Evolutionary conservation across 2,797 vertebrate genomes (phyloP).

Genomic region (Fundulus diaphanus): DNA sequence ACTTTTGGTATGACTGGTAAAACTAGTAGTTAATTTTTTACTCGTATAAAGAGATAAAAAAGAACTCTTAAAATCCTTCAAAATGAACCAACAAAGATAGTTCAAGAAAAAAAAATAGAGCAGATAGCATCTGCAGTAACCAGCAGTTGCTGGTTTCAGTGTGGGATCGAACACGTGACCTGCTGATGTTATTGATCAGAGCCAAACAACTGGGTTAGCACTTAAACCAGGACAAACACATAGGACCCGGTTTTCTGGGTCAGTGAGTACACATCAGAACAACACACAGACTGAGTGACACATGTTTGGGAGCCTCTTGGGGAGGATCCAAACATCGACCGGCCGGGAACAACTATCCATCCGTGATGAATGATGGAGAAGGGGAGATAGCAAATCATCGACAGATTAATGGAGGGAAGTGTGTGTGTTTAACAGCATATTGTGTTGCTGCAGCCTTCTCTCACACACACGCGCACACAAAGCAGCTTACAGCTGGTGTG

Average conservation of each 20-base stretch:
- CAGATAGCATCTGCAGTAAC: background rate
- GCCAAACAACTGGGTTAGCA: slow-evolving; percentile 54
- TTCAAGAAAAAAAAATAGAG: background rate
- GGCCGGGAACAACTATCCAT: slow-evolving; percentile 46
- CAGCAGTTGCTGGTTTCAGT: background rate
- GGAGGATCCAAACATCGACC: slow-evolving; percentile 64
- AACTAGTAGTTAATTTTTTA: too few species aligned
- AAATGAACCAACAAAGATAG: too few species aligned
- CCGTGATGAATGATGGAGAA: slow-evolving; percentile 18
- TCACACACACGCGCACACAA: slow-evolving; percentile 19
- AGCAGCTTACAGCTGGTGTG: slow-evolving; percentile 45
- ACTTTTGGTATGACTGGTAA: too few species aligned
- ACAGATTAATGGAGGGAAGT: slow-evolving; percentile 48
- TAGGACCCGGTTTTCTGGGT: slow-evolving; percentile 64
- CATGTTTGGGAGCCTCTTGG: slow-evolving; percentile 27
- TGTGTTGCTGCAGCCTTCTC: slow-evolving; percentile 17
- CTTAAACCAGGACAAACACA: slow-evolving; percentile 63
- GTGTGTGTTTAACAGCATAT: slow-evolving; percentile 23
- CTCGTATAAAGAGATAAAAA: too few species aligned
- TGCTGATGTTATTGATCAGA: slow-evolving; percentile 47
- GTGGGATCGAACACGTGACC: slow-evolving; percentile 26
- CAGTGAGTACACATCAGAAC: slow-evolving; percentile 30
- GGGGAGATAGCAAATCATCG: slow-evolving; percentile 42
- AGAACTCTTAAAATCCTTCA: too few species aligned
- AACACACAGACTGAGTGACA: slow-evolving; percentile 55